Evolutionary conservation across 2,797 vertebrate species (phyloP).

Genomic region (Furcifer pardalis): DNA sequence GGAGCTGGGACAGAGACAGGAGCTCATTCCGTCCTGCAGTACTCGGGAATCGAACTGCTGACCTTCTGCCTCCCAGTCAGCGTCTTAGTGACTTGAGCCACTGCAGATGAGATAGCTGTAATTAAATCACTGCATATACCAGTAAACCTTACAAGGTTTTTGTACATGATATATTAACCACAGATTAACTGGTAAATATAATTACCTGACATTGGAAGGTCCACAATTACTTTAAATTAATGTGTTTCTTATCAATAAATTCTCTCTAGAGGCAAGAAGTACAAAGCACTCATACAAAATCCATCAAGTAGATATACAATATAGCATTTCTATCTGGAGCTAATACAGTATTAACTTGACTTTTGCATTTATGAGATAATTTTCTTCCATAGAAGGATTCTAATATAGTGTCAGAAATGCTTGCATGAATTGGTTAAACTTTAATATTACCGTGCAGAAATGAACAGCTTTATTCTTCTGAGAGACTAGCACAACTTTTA

Average conservation of each 20-base stretch:
- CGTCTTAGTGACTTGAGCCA: no score
- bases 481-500: not conserved
- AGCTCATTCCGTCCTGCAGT: no score
- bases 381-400: fast-evolving
- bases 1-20: no score
- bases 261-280: slow-evolving; percentile 4
- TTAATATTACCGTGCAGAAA: not conserved
- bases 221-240: not conserved
- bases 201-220: not conserved
- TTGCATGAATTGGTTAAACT: not conserved
- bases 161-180: no score
- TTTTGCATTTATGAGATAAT: not conserved
- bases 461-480: not conserved
- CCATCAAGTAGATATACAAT: not conserved
- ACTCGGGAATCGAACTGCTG: no score
- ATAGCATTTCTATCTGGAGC: not conserved
- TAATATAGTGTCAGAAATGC: not conserved
- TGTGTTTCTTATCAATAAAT: not conserved
- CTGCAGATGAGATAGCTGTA: no score
- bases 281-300: not conserved
- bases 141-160: not conserved
- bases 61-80: no score
- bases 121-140: not conserved
- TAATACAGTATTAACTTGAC: not conserved
- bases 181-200: not conserved